phyloP scores from a whole-genome alignment of 2,113 vertebrate genomes.

The Sciurus niger region DNA sequence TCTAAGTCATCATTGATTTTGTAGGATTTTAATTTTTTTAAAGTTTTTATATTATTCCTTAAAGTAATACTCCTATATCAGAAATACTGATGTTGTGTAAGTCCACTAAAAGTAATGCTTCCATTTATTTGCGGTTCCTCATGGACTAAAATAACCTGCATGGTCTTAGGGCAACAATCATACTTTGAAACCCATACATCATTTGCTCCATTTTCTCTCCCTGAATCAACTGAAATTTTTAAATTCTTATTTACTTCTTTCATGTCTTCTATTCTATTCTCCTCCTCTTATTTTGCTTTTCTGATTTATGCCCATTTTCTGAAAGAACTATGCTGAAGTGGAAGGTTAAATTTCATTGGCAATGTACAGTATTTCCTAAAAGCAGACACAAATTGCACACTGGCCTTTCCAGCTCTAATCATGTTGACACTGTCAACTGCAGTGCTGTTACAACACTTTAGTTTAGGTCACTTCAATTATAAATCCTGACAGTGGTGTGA shows the following conservation, averaged over 20 bases:
- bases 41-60: neutral
- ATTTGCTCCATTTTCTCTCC: neutral
- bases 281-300: constrained; percentile 30
- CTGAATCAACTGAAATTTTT: neutral
- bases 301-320: neutral
- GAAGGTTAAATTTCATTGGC: neutral
- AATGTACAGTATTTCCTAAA: neutral
- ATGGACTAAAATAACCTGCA: neutral
- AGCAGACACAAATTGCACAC: neutral
- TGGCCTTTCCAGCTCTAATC: neutral
- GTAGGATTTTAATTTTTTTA: neutral
- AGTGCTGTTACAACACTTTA: neutral
- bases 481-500: neutral
- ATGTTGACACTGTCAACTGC: neutral
- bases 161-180: neutral
- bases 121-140: neutral
- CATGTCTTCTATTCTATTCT: neutral
- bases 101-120: neutral
- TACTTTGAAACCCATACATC: neutral
- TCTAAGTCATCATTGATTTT: neutral
- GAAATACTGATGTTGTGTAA: neutral
- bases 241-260: neutral
- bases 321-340: neutral
- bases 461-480: neutral
- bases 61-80: neutral